Conservation (phyloP, 2,888 invertebrate genomes). For the Caradrina kadenii region DNA sequence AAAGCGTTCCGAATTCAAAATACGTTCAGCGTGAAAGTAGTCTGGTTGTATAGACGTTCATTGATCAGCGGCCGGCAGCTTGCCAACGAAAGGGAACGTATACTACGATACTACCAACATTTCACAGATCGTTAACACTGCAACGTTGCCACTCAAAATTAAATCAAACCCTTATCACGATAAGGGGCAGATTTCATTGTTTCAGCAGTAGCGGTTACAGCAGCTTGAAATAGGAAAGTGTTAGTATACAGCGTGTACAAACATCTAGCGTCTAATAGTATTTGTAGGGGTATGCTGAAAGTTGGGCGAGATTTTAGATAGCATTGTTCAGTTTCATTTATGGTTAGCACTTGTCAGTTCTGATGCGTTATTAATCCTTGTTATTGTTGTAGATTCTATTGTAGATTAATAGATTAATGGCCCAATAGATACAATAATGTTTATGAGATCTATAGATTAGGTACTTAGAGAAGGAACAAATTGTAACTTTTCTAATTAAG, state of each 20-base stretch:
- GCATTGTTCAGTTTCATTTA: conserved; percentile 53
- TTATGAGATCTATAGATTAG: not conserved
- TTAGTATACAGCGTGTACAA: conserved; percentile 66
- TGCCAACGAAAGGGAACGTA: conserved; percentile 86
- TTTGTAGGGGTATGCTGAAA: conserved; percentile 71
- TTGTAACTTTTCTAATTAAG: not conserved
- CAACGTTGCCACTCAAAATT: conserved; percentile 45
- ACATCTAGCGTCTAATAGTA: conserved; percentile 69
- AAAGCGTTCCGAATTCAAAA: conserved; percentile 71
- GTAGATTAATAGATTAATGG: conserved; percentile 31
- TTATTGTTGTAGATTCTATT: conserved; percentile 31
- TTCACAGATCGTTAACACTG: conserved; percentile 39
- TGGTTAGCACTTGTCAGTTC: conserved; percentile 42
- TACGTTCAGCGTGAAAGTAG: conserved; percentile 82
- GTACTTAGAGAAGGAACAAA: not conserved
- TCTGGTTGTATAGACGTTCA: conserved; percentile 83
- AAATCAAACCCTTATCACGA: conserved; percentile 16
- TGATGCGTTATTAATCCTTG: conserved; percentile 33
- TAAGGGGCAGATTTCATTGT: conserved; percentile 52
- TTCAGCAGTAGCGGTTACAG: conserved; percentile 17
- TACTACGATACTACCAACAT: conserved; percentile 66
- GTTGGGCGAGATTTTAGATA: conserved; percentile 72
- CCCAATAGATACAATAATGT: conserved; percentile 1
- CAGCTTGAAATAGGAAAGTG: conserved; percentile 30
- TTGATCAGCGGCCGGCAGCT: conserved; percentile 82